Evolutionary conservation across 1,140 invertebrate genomes (phyloP).

Genomic region (Drosophila insularis): DNA sequence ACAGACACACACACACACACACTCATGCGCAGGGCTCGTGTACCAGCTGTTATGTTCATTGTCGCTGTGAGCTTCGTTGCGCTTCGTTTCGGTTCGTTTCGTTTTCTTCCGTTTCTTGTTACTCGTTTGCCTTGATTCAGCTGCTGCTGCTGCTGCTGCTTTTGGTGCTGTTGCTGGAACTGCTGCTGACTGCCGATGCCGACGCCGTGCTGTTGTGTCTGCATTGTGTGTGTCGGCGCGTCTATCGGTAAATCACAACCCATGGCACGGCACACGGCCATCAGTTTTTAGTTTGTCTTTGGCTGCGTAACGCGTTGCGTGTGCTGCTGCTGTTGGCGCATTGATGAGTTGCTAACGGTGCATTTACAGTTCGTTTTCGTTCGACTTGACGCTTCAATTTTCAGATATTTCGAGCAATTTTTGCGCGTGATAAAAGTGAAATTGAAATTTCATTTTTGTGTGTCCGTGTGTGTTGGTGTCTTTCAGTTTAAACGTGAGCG

Average conservation of each 20-base stretch:
- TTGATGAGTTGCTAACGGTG: conserved; percentile 27
- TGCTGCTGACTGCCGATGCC: conserved; percentile 9
- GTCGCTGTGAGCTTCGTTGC: conserved; percentile 14
- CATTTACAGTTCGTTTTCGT: conserved; percentile 21
- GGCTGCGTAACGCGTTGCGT: conserved; percentile 77
- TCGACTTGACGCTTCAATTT: conserved; percentile 19
- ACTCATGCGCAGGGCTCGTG: conserved; percentile 48
- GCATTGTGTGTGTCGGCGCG: conserved; percentile 32
- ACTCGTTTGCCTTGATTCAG: conserved; percentile 28
- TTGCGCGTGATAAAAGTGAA: conserved; percentile 6
- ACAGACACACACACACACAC: conserved; percentile 32
- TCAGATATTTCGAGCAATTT: background rate
- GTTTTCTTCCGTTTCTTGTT: conserved; percentile 28
- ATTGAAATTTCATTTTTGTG: background rate
- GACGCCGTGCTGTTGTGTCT: conserved; percentile 29
- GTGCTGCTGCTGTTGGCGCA: conserved; percentile 35
- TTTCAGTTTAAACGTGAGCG: background rate
- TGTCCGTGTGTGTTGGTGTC: background rate
- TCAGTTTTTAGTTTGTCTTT: conserved; percentile 81
- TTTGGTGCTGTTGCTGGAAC: background rate
- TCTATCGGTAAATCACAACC: conserved; percentile 74
- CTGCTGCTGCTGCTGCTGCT: conserved; percentile 1
- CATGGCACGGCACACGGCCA: conserved; percentile 74
- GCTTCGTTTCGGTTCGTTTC: conserved; percentile 4
- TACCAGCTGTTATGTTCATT: conserved; percentile 52